Evolutionary conservation across 2,797 vertebrate genomes (phyloP).

Genomic region (Manis pentadactyla): DNA sequence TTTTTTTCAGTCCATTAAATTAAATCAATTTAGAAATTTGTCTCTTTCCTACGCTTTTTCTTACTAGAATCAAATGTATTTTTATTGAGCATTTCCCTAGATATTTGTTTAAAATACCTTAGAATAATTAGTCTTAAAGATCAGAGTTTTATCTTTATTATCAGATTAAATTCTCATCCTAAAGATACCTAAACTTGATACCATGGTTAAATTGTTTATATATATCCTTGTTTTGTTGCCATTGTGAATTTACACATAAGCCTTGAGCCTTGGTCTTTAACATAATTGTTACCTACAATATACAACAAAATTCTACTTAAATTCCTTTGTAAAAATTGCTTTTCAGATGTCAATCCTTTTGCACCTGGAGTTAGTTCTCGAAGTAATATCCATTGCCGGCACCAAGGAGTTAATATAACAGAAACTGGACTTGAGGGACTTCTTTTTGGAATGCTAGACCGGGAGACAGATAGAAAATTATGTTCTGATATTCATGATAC

Average conservation of each 20-base stretch:
- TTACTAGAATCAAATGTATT: background rate
- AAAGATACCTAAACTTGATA: background rate
- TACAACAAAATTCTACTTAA: background rate
- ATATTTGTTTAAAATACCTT: constrained; percentile 14
- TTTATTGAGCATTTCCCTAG: constrained; percentile 24
- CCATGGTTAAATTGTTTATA: background rate
- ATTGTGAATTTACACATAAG: background rate
- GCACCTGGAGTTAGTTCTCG: constrained; percentile 84
- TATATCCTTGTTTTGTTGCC: constrained; percentile 43
- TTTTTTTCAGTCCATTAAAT: background rate
- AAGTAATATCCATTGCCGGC: constrained; percentile 84
- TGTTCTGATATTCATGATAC: constrained; percentile 99
- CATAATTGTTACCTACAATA: background rate
- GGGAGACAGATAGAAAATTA: constrained; percentile 97
- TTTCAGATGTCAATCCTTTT: constrained; percentile 90
- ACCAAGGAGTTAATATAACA: constrained; percentile 92
- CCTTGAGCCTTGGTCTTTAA: constrained; percentile 40
- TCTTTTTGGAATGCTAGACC: constrained; percentile 98
- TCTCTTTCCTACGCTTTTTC: background rate
- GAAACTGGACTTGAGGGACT: constrained; percentile 98
- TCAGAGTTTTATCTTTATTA: background rate
- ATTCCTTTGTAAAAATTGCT: constrained; percentile 53
- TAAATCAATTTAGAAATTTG: constrained; percentile 21
- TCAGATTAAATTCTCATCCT: constrained; percentile 53
- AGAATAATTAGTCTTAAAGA: constrained; percentile 41